Evolutionary conservation across 2,113 vertebrate genomes (phyloP).

Genomic region (Sebastes fasciatus): DNA sequence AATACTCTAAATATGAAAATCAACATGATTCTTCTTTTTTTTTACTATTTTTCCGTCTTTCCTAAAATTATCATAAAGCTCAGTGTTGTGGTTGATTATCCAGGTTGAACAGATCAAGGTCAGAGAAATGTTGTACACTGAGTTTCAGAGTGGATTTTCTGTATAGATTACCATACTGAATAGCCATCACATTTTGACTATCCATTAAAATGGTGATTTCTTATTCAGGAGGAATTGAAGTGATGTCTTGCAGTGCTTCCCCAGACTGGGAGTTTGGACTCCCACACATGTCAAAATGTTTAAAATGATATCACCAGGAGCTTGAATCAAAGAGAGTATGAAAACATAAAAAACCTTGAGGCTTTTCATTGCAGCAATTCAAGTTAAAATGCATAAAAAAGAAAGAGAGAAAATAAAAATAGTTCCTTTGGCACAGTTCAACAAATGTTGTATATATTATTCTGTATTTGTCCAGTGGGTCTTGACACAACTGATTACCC

Average conservation of each 20-base stretch:
- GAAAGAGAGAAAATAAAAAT: background rate
- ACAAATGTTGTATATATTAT: background rate
- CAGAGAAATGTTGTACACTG: constrained; percentile 10
- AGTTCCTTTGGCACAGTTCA: background rate
- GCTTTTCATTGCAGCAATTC: background rate
- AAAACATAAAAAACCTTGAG: background rate
- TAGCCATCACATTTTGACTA: constrained; percentile 45
- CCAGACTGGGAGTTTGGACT: constrained; percentile 20
- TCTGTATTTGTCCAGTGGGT: background rate
- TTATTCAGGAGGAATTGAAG: constrained; percentile 67
- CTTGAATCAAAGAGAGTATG: constrained; percentile 1
- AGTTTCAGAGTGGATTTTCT: constrained; percentile 27
- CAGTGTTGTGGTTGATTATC: background rate
- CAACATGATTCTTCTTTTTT: background rate
- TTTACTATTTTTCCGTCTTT: background rate
- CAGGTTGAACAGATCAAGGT: constrained; percentile 27
- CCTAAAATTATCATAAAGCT: background rate
- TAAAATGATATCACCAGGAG: constrained; percentile 40
- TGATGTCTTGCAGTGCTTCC: constrained; percentile 31
- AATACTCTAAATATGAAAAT: background rate
- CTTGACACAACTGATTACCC: background rate
- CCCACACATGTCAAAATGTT: constrained; percentile 32
- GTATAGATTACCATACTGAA: constrained; percentile 46
- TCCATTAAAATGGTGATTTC: constrained; percentile 58
- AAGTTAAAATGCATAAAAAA: background rate